Conservation (phyloP, 1,140 invertebrate species). For the Sarcophaga peregrina region DNA sequence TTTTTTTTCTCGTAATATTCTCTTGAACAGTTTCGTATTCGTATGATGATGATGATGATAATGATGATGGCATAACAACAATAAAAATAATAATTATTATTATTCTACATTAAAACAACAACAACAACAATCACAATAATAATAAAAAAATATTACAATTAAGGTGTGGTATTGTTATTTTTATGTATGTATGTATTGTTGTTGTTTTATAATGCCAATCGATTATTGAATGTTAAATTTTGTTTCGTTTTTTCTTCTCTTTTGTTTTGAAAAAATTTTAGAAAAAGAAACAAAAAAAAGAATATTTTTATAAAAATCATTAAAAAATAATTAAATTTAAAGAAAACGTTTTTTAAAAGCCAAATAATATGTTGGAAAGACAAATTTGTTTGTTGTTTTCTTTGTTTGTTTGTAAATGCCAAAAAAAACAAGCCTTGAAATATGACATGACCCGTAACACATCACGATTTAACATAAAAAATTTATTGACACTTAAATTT, state of each 20-base stretch:
- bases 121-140: neutral
- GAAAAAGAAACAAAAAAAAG: neutral
- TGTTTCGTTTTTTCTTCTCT: neutral
- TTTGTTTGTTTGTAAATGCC: too few relatives aligned
- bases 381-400: too few relatives aligned
- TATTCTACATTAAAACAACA: neutral
- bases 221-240: slow-evolving; percentile 16
- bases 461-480: too few relatives aligned
- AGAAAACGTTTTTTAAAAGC: too few relatives aligned
- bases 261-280: too few relatives aligned
- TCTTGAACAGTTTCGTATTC: neutral
- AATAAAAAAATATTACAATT: slow-evolving; percentile 1
- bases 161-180: slow-evolving; percentile 14
- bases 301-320: neutral
- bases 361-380: too few relatives aligned
- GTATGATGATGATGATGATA: neutral
- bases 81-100: too few relatives aligned
- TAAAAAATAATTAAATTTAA: neutral
- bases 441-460: too few relatives aligned
- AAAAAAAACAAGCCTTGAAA: too few relatives aligned
- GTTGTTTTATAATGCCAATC: neutral
- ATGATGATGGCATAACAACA: slow-evolving; percentile 2
- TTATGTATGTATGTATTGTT: neutral
- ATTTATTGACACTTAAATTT: too few relatives aligned
- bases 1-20: neutral